Evolutionary conservation across 2,888 invertebrate genomes (phyloP).

Genomic region (Torymus tubicola): DNA sequence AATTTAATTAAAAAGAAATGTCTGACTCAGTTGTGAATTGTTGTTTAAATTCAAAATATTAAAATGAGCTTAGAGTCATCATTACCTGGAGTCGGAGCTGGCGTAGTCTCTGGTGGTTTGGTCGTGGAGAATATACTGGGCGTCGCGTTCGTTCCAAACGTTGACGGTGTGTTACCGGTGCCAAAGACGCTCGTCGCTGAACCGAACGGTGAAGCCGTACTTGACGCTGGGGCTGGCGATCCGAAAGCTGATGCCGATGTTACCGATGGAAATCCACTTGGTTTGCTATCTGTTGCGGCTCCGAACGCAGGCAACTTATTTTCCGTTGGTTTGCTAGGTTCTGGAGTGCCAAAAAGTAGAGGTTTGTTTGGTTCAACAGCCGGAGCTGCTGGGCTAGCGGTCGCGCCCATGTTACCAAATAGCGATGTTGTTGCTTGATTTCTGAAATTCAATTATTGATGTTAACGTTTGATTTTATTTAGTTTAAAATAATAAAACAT

Average conservation of each 20-base stretch:
- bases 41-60: too few relatives aligned
- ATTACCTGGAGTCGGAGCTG: conserved; percentile 47
- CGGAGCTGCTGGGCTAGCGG: conserved; percentile 2
- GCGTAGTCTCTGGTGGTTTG: conserved; percentile 59
- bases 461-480: too few relatives aligned
- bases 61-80: too few relatives aligned
- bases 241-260: conserved; percentile 20
- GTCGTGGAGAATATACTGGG: conserved; percentile 63
- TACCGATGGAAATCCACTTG: conserved; percentile 15
- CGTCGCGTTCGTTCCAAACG: conserved; percentile 63
- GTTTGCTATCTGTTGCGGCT: conserved; percentile 45
- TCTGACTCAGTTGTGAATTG: too few relatives aligned
- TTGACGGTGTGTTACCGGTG: conserved; percentile 56
- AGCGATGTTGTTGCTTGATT: conserved; percentile 48
- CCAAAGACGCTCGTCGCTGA: conserved; percentile 59
- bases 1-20: too few relatives aligned
- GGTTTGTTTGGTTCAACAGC: conserved; percentile 50
- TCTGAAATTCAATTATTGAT: conserved; percentile 8
- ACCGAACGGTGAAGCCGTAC: conserved; percentile 38
- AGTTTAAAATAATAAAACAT: not conserved
- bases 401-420: conserved; percentile 39
- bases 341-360: conserved; percentile 60
- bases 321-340: conserved; percentile 59
- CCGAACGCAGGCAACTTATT: conserved; percentile 64
- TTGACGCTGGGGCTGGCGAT: conserved; percentile 1